A percentile compares a stretch with the other conserved stretches of the same genome.
Conservation (phyloP, 2,113 vertebrate genomes). For the Myocastor coypus region DNA sequence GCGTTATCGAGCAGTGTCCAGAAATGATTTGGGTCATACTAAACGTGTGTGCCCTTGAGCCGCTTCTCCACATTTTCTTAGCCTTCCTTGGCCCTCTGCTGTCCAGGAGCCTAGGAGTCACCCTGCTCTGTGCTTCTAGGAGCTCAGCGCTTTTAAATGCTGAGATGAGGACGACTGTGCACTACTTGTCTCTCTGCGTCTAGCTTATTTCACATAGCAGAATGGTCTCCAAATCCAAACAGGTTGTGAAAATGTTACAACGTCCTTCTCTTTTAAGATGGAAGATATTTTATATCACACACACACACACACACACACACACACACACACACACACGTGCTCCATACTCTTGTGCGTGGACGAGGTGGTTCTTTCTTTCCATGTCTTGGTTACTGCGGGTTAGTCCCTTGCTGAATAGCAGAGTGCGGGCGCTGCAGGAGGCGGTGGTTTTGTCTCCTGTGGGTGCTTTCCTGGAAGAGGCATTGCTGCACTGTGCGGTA, state of each 20-base stretch:
- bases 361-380: not conserved
- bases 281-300: not conserved
- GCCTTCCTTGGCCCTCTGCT: no score
- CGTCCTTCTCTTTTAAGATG: not conserved
- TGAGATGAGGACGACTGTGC: not conserved
- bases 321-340: not conserved
- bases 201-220: not conserved
- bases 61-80: not conserved
- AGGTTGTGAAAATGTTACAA: not conserved
- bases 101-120: not conserved
- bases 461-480: not conserved
- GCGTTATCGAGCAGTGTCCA: not conserved
- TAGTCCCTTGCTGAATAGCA: not conserved
- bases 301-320: not conserved
- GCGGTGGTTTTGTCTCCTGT: not conserved
- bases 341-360: not conserved
- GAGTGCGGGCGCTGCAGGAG: not conserved
- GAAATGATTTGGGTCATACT: not conserved
- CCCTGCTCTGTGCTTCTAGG: not conserved
- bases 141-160: not conserved
- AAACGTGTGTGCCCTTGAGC: not conserved
- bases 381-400: not conserved
- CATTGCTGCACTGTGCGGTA: not conserved
- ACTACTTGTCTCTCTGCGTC: not conserved
- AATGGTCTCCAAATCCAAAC: not conserved